These are phyloP conservation scores for Spongilla lacustris DNA, from an alignment of 37 sponge, comb jelly and placozoan species.

Conservation along the genomic window DNA sequence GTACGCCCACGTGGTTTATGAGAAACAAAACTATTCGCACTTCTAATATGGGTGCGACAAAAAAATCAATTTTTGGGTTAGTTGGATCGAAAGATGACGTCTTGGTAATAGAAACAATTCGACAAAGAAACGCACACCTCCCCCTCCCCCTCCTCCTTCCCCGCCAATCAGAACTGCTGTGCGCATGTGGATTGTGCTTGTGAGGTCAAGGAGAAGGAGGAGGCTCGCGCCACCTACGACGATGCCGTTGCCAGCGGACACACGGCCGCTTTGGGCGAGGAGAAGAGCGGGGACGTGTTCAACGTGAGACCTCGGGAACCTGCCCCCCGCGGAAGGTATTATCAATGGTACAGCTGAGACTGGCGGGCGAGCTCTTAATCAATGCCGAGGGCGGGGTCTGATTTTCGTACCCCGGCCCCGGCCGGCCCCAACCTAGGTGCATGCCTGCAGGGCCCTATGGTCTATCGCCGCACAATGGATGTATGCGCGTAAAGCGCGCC, in stretches of 20 bases:
- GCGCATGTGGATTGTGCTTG: too few relatives aligned
- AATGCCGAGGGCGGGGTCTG: constrained; percentile 61
- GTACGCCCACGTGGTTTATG: too few relatives aligned
- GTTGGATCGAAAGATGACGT: too few relatives aligned
- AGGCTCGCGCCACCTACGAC: constrained; percentile 61
- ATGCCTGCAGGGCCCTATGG: constrained; percentile 32
- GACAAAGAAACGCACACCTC: not conserved
- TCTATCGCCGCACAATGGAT: not conserved
- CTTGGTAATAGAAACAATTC: too few relatives aligned
- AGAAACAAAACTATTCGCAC: too few relatives aligned
- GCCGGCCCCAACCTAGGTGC: constrained; percentile 65
- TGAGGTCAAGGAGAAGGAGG: constrained; percentile 70
- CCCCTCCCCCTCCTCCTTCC: not conserved
- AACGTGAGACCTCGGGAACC: constrained; percentile 69
- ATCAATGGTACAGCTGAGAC: constrained; percentile 42
- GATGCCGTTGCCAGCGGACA: constrained; percentile 69
- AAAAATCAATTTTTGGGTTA: too few relatives aligned
- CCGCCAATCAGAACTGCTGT: not conserved
- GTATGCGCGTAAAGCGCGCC: not conserved
- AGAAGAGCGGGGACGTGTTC: constrained; percentile 70
- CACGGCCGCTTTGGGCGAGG: constrained; percentile 65
- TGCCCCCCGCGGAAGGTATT: constrained; percentile 63
- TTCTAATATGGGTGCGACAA: too few relatives aligned
- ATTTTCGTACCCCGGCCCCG: constrained; percentile 54
- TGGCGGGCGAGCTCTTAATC: constrained; percentile 57